Conservation (phyloP, 2,113 vertebrate species). For the Columba janthina region DNA sequence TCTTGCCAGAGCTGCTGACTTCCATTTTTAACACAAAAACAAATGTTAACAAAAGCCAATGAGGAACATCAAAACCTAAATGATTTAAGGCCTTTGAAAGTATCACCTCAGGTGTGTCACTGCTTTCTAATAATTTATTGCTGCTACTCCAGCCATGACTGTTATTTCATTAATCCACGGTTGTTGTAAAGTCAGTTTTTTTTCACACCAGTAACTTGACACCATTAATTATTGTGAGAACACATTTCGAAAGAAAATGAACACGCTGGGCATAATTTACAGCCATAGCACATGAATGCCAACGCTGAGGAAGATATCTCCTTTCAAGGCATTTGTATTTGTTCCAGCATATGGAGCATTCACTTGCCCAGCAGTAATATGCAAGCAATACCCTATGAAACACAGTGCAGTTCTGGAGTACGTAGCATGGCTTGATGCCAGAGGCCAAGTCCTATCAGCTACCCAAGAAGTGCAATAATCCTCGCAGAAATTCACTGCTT, state of each 20-base stretch:
- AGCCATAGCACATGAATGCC: conserved; percentile 20
- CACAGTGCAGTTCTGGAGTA: background rate
- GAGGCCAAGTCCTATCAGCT: conserved; percentile 16
- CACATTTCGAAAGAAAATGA: conserved; percentile 69
- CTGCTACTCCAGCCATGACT: conserved; percentile 48
- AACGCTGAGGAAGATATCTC: conserved; percentile 10
- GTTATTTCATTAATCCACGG: conserved; percentile 68
- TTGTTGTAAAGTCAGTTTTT: conserved; percentile 55
- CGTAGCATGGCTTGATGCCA: background rate
- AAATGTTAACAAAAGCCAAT: conserved; percentile 48
- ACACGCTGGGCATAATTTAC: conserved; percentile 63
- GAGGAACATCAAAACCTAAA: conserved; percentile 21
- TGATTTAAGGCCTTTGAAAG: conserved; percentile 34
- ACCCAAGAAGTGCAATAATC: conserved; percentile 51
- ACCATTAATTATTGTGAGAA: conserved; percentile 72
- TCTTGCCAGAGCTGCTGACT: background rate
- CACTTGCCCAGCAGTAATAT: conserved; percentile 16
- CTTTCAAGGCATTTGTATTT: conserved; percentile 20
- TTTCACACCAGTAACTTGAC: conserved; percentile 69
- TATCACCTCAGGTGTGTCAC: conserved; percentile 50
- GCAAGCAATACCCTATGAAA: conserved; percentile 19
- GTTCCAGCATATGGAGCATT: conserved; percentile 5
- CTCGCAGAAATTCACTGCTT: conserved; percentile 18
- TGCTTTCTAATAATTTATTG: conserved; percentile 50
- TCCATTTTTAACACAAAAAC: conserved; percentile 41